Base-by-base conservation (phyloP, 2,888 invertebrate genomes). In the Pherbina coryleti region DNA sequence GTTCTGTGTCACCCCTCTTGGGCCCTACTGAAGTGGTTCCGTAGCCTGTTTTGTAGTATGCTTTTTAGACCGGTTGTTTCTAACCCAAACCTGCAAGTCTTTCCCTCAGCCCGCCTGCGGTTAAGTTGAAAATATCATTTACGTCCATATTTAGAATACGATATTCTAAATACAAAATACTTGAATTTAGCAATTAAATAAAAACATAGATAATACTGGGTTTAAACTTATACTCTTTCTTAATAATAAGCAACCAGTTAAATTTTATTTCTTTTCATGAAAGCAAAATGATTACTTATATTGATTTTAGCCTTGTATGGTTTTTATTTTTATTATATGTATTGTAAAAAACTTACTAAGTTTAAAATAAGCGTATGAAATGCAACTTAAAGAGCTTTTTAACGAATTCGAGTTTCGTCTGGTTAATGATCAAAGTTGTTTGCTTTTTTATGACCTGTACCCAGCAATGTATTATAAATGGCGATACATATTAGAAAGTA, bases 381-480 rank as follows among this genome's bases (percentile, higher is more conserved):
- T 60, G 5, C 25, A 44, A 44, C 44, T 44, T 44, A 44, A 44
- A 44, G 44, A 11, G 11, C 3, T 11, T 28, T 55, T 19, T 8
- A 55, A 55, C 19, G 5, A 14, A 53, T 37, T 67, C 1, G 0
- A 5, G 34, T 7, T 67, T 60, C 66, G 25, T 49, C 67, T 77
- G 25, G 75, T 76, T 53, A 67, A 60, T 77, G 44, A 44, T 53
- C 51, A 71, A 71, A 70, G 79, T 70, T 79, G 11, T 44, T 57
- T 76, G 67, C 71, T 44, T 57, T 71, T 79, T 81, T 81, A 85
- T 85, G 85, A 85, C 85, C 85, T 85, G 85, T 85, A 85, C 85
- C 85, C 85, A 85, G 83, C 82, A 84, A 83, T 79, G 79, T 67
- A 79, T 75, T 77, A 79, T 79, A 81, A 51, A 79, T 81, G 74